These are phyloP conservation scores for Barbus barbus DNA, from an alignment of 2,113 vertebrate genomes.

Conservation along the genomic window DNA sequence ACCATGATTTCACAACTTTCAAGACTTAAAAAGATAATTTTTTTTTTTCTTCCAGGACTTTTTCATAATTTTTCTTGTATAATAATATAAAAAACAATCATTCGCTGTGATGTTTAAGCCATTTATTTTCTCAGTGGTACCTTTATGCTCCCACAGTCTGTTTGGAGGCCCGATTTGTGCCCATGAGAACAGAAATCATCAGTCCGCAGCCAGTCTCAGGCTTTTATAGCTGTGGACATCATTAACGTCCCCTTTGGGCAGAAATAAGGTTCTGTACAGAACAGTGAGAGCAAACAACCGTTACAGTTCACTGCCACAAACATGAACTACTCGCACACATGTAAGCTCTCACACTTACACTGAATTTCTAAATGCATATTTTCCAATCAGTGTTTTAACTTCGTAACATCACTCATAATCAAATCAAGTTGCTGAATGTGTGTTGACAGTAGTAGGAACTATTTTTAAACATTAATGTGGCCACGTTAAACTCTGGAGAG, in stretches of 20 bases:
- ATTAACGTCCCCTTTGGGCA: slow-evolving; percentile 77
- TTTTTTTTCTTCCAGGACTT: no score
- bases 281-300: slow-evolving; percentile 42
- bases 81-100: no score
- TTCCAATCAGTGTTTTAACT: background rate
- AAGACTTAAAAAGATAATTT: no score
- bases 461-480: background rate
- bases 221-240: slow-evolving; percentile 85
- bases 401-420: background rate
- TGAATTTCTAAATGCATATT: background rate
- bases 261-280: slow-evolving; percentile 58
- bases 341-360: no score
- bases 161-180: slow-evolving; percentile 30
- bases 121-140: slow-evolving; percentile 35
- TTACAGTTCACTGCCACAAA: slow-evolving; percentile 25
- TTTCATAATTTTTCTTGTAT: no score
- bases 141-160: slow-evolving; percentile 28
- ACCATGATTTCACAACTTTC: no score
- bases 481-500: background rate
- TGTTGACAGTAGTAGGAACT: background rate
- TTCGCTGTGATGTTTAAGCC: background rate
- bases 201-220: slow-evolving; percentile 76
- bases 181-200: slow-evolving; percentile 76
- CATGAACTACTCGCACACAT: background rate
- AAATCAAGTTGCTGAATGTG: background rate